phyloP scores from a whole-genome alignment of 1,140 invertebrate species.

The Camponotus floridanus region DNA sequence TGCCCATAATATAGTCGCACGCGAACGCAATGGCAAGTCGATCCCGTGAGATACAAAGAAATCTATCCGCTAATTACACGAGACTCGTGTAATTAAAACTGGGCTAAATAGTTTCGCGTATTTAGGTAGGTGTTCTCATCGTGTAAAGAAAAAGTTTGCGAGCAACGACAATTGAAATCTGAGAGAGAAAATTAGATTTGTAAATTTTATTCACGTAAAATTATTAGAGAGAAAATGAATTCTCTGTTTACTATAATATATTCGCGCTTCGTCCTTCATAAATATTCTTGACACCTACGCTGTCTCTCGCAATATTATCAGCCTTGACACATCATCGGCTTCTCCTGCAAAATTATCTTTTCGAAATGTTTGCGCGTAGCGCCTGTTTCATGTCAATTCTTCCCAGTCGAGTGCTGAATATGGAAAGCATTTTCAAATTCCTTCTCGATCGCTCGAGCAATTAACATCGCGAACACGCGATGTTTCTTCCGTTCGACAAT shows the following conservation, averaged over 20 bases:
- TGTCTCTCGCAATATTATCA: slow-evolving; percentile 15
- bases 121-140: neutral
- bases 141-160: neutral
- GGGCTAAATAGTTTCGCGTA: slow-evolving; percentile 37
- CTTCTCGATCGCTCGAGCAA: neutral
- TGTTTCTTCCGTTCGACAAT: neutral
- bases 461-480: slow-evolving; percentile 3
- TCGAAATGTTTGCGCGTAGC: neutral
- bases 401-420: neutral
- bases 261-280: neutral
- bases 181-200: neutral
- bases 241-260: neutral
- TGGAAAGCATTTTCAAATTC: neutral
- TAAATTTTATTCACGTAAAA: slow-evolving; percentile 18
- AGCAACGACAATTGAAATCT: slow-evolving; percentile 22
- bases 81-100: slow-evolving; percentile 35
- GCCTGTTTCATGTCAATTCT: no score
- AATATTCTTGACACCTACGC: slow-evolving; percentile 5
- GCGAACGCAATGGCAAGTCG: slow-evolving; percentile 38
- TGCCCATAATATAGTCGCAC: slow-evolving; percentile 10
- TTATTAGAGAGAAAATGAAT: neutral
- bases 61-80: slow-evolving; percentile 42
- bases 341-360: slow-evolving; percentile 1
- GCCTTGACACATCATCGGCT: slow-evolving; percentile 26
- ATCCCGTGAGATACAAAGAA: slow-evolving; percentile 30